phyloP scores from a whole-genome alignment of 2,888 invertebrate species.

The Hirtodrosophila histrioides region DNA sequence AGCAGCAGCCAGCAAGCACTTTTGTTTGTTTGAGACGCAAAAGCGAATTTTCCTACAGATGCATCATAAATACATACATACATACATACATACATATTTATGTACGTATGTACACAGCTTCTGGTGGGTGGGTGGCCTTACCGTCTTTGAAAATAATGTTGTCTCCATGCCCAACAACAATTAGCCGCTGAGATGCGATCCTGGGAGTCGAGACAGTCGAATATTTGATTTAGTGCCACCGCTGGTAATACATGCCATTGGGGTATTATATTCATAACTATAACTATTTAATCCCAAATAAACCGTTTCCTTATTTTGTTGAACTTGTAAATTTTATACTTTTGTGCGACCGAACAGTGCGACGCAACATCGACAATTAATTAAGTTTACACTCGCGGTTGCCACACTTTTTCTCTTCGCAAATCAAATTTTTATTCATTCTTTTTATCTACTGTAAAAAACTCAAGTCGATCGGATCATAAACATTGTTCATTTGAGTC shows the following conservation, averaged over 20 bases:
- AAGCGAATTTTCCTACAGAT: conserved; percentile 45
- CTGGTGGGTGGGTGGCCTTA: conserved; percentile 70
- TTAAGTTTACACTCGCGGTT: too few species aligned
- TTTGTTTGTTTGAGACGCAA: conserved; percentile 64
- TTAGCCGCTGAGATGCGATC: conserved; percentile 86
- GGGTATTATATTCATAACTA: conserved; percentile 74
- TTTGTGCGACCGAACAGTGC: conserved; percentile 57
- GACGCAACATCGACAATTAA: conserved; percentile 57
- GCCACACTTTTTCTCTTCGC: too few species aligned
- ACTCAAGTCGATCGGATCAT: too few species aligned
- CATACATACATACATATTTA: conserved; percentile 3
- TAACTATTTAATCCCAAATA: conserved; percentile 53
- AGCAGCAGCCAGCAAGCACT: conserved; percentile 26
- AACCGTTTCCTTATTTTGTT: conserved; percentile 43
- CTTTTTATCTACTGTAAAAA: too few species aligned
- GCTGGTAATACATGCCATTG: conserved; percentile 83
- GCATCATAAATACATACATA: background rate
- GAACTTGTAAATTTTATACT: conserved; percentile 47
- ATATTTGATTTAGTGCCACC: conserved; percentile 85
- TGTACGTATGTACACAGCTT: conserved; percentile 7
- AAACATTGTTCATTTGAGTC: too few species aligned
- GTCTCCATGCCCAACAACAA: conserved; percentile 86
- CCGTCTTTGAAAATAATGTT: conserved; percentile 84
- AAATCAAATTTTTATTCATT: too few species aligned
- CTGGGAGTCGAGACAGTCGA: conserved; percentile 82